phyloP scores from a whole-genome alignment of 2,113 vertebrate genomes.

The Myrmecophaga tridactyla region DNA sequence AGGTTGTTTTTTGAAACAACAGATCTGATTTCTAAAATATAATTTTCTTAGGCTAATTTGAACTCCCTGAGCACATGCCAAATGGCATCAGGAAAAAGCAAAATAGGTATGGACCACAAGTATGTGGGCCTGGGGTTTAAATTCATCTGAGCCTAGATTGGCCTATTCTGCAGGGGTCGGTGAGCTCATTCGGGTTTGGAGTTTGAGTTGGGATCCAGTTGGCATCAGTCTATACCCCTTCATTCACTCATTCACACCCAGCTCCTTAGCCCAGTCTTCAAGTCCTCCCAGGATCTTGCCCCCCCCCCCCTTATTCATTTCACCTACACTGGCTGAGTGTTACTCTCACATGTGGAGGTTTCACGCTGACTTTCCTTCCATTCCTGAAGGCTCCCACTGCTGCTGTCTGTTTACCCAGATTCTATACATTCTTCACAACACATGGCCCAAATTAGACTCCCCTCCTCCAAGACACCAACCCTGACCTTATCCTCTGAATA shows the following conservation, averaged over 20 bases:
- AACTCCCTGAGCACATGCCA: not conserved
- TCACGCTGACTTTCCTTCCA: not conserved
- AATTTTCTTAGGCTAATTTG: not conserved
- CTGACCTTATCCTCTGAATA: not conserved
- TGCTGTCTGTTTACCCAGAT: not conserved
- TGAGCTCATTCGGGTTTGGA: not conserved
- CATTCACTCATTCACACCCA: not conserved
- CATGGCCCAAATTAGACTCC: not conserved
- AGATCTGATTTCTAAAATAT: not conserved
- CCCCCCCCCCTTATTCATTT: not conserved
- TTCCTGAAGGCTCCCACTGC: not conserved
- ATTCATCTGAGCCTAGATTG: not conserved
- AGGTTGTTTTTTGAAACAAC: not conserved
- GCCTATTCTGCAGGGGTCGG: not conserved
- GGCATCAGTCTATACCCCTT: not conserved
- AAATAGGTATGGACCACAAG: not conserved
- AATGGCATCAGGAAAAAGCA: not conserved
- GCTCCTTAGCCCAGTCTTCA: not conserved
- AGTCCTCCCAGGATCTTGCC: not conserved
- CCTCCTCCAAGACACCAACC: slow-evolving; percentile 15
- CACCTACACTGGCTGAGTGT: not conserved
- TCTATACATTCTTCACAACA: not conserved
- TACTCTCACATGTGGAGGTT: not conserved
- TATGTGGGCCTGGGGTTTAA: not conserved
- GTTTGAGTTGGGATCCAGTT: not conserved